Evolutionary conservation across 1,140 invertebrate species (phyloP).

Genomic region (Lanistes nyassanus): DNA sequence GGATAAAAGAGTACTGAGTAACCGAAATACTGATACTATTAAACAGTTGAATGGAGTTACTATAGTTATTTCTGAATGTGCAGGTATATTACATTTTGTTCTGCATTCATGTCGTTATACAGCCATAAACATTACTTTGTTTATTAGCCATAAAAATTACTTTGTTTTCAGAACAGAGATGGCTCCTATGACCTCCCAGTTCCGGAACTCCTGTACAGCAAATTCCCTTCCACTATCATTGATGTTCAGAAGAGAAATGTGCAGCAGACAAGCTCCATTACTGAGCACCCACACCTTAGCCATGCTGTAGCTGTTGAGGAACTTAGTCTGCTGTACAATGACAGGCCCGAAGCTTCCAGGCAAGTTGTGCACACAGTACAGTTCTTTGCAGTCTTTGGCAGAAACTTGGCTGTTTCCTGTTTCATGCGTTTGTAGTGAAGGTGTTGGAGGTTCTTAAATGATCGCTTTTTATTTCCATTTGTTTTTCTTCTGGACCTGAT

Average conservation of each 20-base stretch:
- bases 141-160: too few relatives aligned
- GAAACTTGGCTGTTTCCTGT: too few relatives aligned
- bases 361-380: constrained; percentile 5
- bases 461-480: neutral
- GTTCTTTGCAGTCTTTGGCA: neutral
- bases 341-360: constrained; percentile 28
- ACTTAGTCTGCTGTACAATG: constrained; percentile 44
- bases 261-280: constrained; percentile 40
- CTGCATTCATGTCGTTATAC: too few relatives aligned
- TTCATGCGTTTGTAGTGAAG: neutral
- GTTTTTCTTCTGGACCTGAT: constrained; percentile 6
- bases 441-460: neutral
- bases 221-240: constrained; percentile 52
- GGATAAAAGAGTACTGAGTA: too few relatives aligned
- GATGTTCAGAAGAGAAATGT: constrained; percentile 48
- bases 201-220: constrained; percentile 48
- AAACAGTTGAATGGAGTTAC: too few relatives aligned
- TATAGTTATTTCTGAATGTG: too few relatives aligned
- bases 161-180: constrained; percentile 32
- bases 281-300: constrained; percentile 41
- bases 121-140: too few relatives aligned
- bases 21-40: too few relatives aligned
- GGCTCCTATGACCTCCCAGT: constrained; percentile 33
- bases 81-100: too few relatives aligned
- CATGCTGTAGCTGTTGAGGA: constrained; percentile 43